A percentile compares a stretch with the other conserved stretches of the same genome.
Conservation (phyloP, 1,140 invertebrate genomes). For the Polyergus mexicanus region DNA sequence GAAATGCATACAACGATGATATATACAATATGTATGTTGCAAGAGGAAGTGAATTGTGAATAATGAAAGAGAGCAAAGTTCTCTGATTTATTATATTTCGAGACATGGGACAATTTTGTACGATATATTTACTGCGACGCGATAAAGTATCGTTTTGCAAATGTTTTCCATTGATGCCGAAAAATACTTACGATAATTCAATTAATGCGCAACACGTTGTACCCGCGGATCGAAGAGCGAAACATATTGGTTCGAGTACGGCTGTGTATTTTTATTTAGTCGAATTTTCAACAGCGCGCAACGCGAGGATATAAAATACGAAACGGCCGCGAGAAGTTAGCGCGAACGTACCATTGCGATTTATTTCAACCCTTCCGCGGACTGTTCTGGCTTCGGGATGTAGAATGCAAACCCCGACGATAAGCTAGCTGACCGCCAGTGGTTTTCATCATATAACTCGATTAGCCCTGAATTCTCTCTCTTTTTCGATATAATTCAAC, state of each 20-base stretch:
- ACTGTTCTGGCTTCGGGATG: slow-evolving; percentile 62
- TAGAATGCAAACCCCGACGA: slow-evolving; percentile 78
- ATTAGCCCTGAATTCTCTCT: slow-evolving; percentile 80
- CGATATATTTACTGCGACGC: slow-evolving; percentile 32
- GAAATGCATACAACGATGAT: not conserved
- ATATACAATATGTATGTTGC: not conserved
- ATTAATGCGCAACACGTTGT: slow-evolving; percentile 62
- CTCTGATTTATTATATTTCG: slow-evolving; percentile 19
- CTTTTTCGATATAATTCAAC: slow-evolving; percentile 81
- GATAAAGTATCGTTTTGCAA: slow-evolving; percentile 42
- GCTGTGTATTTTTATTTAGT: slow-evolving; percentile 62
- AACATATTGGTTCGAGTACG: slow-evolving; percentile 49
- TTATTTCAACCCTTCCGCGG: slow-evolving; percentile 78
- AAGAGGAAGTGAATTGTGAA: slow-evolving; percentile 19
- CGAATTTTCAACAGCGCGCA: slow-evolving; percentile 50
- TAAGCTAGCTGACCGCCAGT: slow-evolving; percentile 81
- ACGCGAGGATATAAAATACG: slow-evolving; percentile 63
- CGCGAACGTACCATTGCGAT: slow-evolving; percentile 72
- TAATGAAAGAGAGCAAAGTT: not conserved
- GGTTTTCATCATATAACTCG: slow-evolving; percentile 84
- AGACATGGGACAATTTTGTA: not conserved
- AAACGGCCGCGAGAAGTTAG: slow-evolving; percentile 59
- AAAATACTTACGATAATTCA: slow-evolving; percentile 64
- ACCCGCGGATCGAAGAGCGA: slow-evolving; percentile 36
- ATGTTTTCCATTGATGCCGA: slow-evolving; percentile 43